A percentile compares a stretch with the other conserved stretches of the same genome.
Evolutionary conservation across 2,113 vertebrate genomes (phyloP).

Genomic region (Protomyctophum bolini): DNA sequence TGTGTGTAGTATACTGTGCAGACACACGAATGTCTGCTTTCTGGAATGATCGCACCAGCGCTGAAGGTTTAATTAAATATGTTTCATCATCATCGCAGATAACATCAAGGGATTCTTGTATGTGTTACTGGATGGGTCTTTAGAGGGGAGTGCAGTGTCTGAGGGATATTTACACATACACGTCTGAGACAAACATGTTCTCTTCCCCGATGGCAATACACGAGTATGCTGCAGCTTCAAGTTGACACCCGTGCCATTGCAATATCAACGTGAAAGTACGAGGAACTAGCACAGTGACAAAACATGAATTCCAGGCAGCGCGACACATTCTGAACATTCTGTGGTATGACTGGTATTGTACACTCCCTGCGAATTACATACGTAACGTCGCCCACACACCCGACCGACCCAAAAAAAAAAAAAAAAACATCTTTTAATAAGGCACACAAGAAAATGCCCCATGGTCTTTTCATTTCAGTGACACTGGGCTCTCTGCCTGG

Average conservation of each 20-base stretch:
- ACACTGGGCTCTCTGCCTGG: slow-evolving; percentile 68
- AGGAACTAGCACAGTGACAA: not conserved
- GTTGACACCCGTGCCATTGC: too few relatives aligned
- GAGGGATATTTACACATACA: too few relatives aligned
- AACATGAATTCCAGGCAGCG: slow-evolving; percentile 1
- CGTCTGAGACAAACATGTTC: not conserved
- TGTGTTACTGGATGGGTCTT: not conserved
- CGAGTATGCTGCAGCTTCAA: not conserved
- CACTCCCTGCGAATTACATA: slow-evolving; percentile 34
- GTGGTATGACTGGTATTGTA: slow-evolving; percentile 20
- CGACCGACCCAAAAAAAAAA: slow-evolving; percentile 7
- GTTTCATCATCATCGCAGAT: slow-evolving; percentile 5
- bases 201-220: not conserved
- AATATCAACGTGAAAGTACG: not conserved
- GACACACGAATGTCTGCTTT: not conserved
- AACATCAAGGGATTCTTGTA: not conserved
- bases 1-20: not conserved
- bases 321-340: slow-evolving; percentile 2
- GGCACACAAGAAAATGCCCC: slow-evolving; percentile 61
- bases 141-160: not conserved
- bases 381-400: slow-evolving; percentile 56
- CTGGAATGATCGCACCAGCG: not conserved
- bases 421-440: slow-evolving; percentile 51
- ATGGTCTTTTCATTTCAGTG: slow-evolving; percentile 54
- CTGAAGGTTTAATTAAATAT: not conserved